phyloP scores from a whole-genome alignment of 2,113 vertebrate genomes.

The Sialia sialis region DNA sequence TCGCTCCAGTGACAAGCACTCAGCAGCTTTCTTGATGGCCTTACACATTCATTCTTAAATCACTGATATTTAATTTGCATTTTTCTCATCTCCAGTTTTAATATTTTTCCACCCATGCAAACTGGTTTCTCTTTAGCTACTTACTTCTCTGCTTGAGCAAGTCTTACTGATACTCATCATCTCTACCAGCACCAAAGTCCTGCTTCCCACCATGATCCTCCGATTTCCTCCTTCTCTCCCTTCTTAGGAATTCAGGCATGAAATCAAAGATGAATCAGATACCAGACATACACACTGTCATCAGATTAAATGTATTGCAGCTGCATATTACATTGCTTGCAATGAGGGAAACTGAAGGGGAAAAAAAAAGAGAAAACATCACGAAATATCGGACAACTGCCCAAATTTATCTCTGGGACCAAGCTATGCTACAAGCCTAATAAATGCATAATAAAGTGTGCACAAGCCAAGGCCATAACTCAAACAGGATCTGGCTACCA shows the following conservation, averaged over 20 bases:
- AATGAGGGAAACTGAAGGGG: not conserved
- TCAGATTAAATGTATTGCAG: not conserved
- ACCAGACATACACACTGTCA: not conserved
- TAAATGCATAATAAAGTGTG: not conserved
- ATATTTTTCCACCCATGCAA: not conserved
- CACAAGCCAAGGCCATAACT: not conserved
- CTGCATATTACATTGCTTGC: not conserved
- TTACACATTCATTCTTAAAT: not conserved
- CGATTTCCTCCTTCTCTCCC: not conserved
- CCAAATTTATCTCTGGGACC: not conserved
- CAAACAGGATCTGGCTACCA: not conserved
- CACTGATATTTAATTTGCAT: not conserved
- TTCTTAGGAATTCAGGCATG: not conserved
- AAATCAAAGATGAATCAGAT: constrained; percentile 23
- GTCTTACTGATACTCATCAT: not conserved
- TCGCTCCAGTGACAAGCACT: not conserved
- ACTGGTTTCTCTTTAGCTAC: not conserved
- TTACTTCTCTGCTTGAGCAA: not conserved
- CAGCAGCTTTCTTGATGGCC: not conserved
- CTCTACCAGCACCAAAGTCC: not conserved
- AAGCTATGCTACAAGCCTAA: not conserved
- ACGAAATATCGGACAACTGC: not conserved
- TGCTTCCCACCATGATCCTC: not conserved
- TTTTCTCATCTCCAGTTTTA: not conserved
- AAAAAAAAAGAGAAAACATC: not conserved